These are phyloP conservation scores for Petrophora chlorosata DNA, from an alignment of 2,888 invertebrate genomes.

Conservation along the genomic window DNA sequence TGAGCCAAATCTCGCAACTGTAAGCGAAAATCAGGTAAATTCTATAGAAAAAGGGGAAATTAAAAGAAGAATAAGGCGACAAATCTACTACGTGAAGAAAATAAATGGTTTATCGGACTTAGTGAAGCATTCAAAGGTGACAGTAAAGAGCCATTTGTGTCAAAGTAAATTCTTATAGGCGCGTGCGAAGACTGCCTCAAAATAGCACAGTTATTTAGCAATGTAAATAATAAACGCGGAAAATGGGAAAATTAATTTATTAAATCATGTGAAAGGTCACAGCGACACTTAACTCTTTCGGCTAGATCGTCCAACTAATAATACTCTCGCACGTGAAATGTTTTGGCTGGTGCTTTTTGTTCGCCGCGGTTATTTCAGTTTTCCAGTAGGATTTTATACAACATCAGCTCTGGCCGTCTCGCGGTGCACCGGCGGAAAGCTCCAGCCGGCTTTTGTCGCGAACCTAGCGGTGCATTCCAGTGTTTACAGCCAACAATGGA, in stretches of 20 bases:
- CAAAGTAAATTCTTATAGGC: conserved; percentile 51
- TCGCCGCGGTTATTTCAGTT: conserved; percentile 83
- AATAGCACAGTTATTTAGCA: conserved; percentile 41
- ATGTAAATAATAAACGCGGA: conserved; percentile 52
- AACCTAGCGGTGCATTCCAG: conserved; percentile 39
- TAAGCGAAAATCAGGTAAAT: conserved; percentile 40
- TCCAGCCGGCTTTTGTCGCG: conserved; percentile 37
- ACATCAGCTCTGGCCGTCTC: conserved; percentile 78
- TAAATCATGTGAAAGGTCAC: conserved; percentile 67
- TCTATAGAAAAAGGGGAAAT: conserved; percentile 34
- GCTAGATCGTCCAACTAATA: conserved; percentile 83
- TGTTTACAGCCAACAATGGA: conserved; percentile 46
- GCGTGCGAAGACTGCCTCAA: conserved; percentile 38
- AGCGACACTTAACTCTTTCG: conserved; percentile 79
- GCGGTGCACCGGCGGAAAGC: conserved; percentile 58
- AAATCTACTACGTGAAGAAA: conserved; percentile 36
- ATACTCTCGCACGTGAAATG: conserved; percentile 82
- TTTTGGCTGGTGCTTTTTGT: conserved; percentile 84
- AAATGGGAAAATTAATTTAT: conserved; percentile 58
- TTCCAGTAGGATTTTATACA: conserved; percentile 83
- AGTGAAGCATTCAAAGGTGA: conserved; percentile 50
- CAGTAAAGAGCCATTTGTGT: conserved; percentile 55
- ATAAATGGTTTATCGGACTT: conserved; percentile 39
- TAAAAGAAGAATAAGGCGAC: conserved; percentile 32
- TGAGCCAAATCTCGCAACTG: conserved; percentile 57